Base-by-base conservation (phyloP, 2,113 vertebrate species). In the Austrofundulus limnaeus region DNA sequence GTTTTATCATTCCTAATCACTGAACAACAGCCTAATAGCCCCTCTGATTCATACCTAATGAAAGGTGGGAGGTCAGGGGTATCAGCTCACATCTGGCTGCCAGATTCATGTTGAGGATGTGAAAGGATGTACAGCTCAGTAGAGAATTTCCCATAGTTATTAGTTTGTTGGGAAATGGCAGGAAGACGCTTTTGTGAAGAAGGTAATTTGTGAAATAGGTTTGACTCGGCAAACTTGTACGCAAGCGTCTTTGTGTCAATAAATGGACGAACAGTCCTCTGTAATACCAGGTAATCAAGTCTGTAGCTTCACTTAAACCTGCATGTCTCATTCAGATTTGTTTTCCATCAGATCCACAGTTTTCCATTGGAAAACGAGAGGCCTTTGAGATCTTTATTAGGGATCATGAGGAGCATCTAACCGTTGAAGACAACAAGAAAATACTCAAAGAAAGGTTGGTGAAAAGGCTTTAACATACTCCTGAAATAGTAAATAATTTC, bases 341-440 rank as follows among this genome's bases (percentile, higher is more conserved):
- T 66, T 43, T 56, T 49, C 37, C 45, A 13, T 49, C 55, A 92
- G 91, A 72, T 49, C 64, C 80, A 25, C 78, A 79, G 72, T 88
- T 96, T 85, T 96, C 96, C 4, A 54, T 93, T 68, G 95, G 93
- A 41, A 90, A 88, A 61, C 94, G 95, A 78, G 95, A 97, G 74
- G 95, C 96, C 58, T 98, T 96, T 89, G 93, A 98, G 82, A 88
- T 91, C 72, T 99, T 97, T 79, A 91, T 91, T 78, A 85, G 49
- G 41, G 94, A 97, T 78, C 92, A 94, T 1, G 88, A 91, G 24
- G 94, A 96, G 81, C 88, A 80, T 14, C 12, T 93, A 77, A 92
- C 92, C 42, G 86, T 94, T 0, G 93, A 97, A 63, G 93, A 97
- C 89, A 97, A 95, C 90, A 96, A 94, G 38, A 72, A 85, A 17